Percentiles rank a stretch among this genome's conserved stretches.
Conservation (phyloP, 2,113 vertebrate species). For the Megalops atlanticus region DNA sequence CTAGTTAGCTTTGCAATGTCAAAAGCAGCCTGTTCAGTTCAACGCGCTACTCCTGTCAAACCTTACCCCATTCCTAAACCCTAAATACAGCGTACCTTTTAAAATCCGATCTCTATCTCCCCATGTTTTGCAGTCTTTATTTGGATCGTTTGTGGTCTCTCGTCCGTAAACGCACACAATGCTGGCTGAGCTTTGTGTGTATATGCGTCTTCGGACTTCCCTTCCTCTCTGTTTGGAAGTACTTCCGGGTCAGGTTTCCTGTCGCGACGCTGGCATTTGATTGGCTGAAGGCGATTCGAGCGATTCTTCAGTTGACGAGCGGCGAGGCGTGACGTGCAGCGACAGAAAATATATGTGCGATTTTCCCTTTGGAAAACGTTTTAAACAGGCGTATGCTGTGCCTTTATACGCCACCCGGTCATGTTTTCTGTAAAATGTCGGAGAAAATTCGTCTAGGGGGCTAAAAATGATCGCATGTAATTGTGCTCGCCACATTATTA, state of each 20-base stretch:
- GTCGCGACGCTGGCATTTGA: not conserved
- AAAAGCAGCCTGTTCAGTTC: not conserved
- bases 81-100: not conserved
- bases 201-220: not conserved
- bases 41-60: not conserved
- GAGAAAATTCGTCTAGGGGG: no score
- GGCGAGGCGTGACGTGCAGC: no score
- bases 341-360: no score
- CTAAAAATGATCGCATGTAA: no score
- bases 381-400: no score
- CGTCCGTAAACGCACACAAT: slow-evolving; percentile 5
- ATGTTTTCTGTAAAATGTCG: no score
- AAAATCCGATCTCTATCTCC: slow-evolving; percentile 25
- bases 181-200: slow-evolving; percentile 7
- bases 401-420: no score
- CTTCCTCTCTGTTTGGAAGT: slow-evolving; percentile 13
- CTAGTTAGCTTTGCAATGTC: not conserved
- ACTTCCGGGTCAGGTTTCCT: slow-evolving; percentile 18
- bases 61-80: not conserved
- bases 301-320: not conserved
- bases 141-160: not conserved
- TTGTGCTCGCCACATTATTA: no score
- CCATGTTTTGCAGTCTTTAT: slow-evolving; percentile 15
- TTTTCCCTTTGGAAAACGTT: no score
- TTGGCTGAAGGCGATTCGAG: not conserved